phyloP scores from a whole-genome alignment of 2,797 vertebrate genomes.

The Hirundo rustica region DNA sequence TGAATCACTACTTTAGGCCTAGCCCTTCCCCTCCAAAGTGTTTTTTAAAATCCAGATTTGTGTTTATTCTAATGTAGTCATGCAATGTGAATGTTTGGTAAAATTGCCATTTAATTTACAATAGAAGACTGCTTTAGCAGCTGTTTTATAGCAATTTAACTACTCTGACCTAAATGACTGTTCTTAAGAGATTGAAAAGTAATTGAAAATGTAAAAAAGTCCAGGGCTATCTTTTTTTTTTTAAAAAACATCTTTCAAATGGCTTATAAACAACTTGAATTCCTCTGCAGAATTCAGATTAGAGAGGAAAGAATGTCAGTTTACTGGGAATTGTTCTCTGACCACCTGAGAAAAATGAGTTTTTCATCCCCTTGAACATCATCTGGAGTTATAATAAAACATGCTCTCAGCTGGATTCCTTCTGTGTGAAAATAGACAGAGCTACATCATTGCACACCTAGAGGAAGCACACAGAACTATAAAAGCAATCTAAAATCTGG shows the following conservation, averaged over 20 bases:
- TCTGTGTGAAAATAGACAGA: conserved; percentile 4
- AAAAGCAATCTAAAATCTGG: background rate
- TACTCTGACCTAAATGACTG: conserved; percentile 13
- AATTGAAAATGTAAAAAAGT: conserved; percentile 39
- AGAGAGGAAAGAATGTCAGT: background rate
- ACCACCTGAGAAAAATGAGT: conserved; percentile 20
- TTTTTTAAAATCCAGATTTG: background rate
- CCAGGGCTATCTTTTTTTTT: background rate
- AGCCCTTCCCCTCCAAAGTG: background rate
- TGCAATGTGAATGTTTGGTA: background rate
- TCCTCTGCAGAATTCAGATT: conserved; percentile 7
- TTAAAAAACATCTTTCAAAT: background rate
- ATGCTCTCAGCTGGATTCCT: conserved; percentile 41
- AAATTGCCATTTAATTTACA: conserved; percentile 25
- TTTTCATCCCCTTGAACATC: conserved; percentile 28
- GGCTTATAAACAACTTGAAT: conserved; percentile 5
- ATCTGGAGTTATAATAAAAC: conserved; percentile 45
- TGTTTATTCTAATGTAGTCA: background rate
- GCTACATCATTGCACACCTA: conserved; percentile 11
- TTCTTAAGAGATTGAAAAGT: conserved; percentile 34
- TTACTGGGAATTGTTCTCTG: conserved; percentile 27
- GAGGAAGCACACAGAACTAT: background rate
- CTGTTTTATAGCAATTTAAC: conserved; percentile 42
- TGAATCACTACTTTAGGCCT: background rate
- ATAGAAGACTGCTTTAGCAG: background rate